These are phyloP conservation scores for Sarcophaga subvicina DNA, from an alignment of 2,888 invertebrate species.

Conservation along the genomic window DNA sequence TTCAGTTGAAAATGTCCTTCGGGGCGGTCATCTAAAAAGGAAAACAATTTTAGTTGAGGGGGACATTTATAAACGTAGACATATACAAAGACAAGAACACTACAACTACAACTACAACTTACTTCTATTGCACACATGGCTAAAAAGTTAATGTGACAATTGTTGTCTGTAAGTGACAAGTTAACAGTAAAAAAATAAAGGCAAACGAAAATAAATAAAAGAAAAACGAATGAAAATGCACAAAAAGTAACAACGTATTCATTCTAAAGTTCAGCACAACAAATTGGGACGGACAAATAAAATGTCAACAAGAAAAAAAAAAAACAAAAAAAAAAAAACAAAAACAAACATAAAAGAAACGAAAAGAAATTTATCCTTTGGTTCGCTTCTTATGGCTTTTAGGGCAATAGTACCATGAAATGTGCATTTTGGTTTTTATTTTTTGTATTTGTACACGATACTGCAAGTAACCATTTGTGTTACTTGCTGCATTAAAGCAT, in stretches of 20 bases:
- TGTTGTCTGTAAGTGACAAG: conserved; percentile 60
- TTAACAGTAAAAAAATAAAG: conserved; percentile 41
- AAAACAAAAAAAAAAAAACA: background rate
- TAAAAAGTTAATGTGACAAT: conserved; percentile 60
- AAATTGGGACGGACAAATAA: conserved; percentile 32
- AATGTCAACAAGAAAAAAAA: background rate
- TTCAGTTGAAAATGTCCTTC: conserved; percentile 15
- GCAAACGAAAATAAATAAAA: background rate
- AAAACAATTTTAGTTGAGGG: conserved; percentile 15
- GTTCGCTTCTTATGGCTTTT: background rate
- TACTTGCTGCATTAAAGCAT: no score
- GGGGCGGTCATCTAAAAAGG: background rate
- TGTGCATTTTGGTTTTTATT: conserved; percentile 24
- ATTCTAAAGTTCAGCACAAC: conserved; percentile 34
- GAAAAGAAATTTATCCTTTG: conserved; percentile 1
- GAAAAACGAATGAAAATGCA: background rate
- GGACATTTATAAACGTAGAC: conserved; percentile 28
- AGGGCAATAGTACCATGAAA: conserved; percentile 16
- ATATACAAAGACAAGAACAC: background rate
- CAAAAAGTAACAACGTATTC: conserved; percentile 8
- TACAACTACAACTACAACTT: background rate
- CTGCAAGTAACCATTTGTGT: no score
- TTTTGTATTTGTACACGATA: background rate
- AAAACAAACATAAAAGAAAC: conserved; percentile 7
- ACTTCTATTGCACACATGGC: conserved; percentile 21